These are phyloP conservation scores for Epinotia ramella DNA, from an alignment of 2,888 invertebrate genomes.

Conservation along the genomic window DNA sequence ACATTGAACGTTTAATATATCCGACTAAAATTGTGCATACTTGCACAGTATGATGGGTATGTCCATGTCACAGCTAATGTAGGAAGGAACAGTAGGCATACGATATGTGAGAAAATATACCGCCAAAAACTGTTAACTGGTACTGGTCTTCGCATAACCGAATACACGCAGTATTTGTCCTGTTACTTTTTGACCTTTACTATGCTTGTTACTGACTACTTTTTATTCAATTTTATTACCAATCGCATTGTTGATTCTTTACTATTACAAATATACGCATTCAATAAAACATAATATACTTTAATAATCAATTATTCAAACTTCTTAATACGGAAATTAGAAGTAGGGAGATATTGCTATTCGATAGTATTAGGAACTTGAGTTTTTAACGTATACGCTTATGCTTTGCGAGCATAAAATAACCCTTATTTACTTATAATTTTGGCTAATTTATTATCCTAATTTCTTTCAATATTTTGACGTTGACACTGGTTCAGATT, in stretches of 20 bases:
- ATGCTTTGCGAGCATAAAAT: not conserved
- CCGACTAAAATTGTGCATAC: not conserved
- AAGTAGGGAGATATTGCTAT: not conserved
- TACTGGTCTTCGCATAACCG: no score
- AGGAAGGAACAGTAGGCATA: no score
- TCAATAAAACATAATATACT: not conserved
- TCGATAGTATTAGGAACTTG: slow-evolving; percentile 12
- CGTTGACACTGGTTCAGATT: not conserved
- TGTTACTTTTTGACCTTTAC: no score
- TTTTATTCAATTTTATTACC: not conserved
- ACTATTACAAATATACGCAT: not conserved
- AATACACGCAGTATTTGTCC: no score
- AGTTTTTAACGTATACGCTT: not conserved
- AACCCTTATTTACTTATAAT: not conserved
- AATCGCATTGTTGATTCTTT: not conserved
- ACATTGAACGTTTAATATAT: not conserved
- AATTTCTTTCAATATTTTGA: not conserved
- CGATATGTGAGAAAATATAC: no score
- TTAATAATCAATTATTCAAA: not conserved
- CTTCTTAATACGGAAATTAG: not conserved
- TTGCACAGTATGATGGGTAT: not conserved
- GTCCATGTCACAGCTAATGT: no score
- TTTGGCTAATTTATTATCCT: not conserved
- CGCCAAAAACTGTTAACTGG: no score
- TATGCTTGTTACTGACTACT: no score